Conservation (phyloP, 2,797 vertebrate species). For the Adelosebastes latens region DNA sequence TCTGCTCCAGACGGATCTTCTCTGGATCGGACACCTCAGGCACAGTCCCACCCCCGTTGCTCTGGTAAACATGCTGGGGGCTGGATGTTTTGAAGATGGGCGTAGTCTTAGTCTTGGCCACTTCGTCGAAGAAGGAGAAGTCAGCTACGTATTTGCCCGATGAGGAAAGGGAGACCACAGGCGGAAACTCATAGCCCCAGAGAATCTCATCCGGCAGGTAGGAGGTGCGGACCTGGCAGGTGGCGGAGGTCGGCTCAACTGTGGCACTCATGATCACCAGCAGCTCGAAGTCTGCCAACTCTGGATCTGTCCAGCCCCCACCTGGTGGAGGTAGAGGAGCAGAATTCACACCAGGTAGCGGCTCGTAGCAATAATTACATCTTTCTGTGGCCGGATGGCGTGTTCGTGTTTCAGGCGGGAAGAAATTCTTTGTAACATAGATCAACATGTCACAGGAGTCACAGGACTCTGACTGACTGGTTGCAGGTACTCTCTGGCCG, state of each 20-base stretch:
- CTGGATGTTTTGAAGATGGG: slow-evolving; percentile 81
- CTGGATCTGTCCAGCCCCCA: slow-evolving; percentile 78
- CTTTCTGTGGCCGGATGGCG: too few species aligned
- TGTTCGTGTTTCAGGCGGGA: too few species aligned
- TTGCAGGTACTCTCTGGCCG: too few species aligned
- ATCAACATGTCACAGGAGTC: too few species aligned
- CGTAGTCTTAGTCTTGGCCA: slow-evolving; percentile 85
- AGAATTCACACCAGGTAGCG: too few species aligned
- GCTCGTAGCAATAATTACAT: too few species aligned
- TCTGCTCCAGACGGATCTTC: slow-evolving; percentile 91
- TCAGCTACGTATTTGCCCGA: slow-evolving; percentile 94
- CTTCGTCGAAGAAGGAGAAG: slow-evolving; percentile 93
- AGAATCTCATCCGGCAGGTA: slow-evolving; percentile 95
- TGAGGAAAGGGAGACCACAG: slow-evolving; percentile 91
- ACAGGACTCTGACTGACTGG: too few species aligned
- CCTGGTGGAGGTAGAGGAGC: slow-evolving; percentile 45
- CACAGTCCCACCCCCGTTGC: slow-evolving; percentile 68
- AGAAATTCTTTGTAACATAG: too few species aligned
- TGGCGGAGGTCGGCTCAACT: slow-evolving; percentile 92
- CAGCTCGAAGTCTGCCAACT: slow-evolving; percentile 88
- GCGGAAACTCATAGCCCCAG: slow-evolving; percentile 95
- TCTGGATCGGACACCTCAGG: slow-evolving; percentile 84
- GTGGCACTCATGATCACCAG: slow-evolving; percentile 93
- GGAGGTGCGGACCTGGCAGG: slow-evolving; percentile 93
- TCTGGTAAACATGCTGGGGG: slow-evolving; percentile 54